Percentiles rank a stretch among this genome's conserved stretches.
phyloP scores from a whole-genome alignment of 2,113 vertebrate genomes.

The Coryphaenoides rupestris region DNA sequence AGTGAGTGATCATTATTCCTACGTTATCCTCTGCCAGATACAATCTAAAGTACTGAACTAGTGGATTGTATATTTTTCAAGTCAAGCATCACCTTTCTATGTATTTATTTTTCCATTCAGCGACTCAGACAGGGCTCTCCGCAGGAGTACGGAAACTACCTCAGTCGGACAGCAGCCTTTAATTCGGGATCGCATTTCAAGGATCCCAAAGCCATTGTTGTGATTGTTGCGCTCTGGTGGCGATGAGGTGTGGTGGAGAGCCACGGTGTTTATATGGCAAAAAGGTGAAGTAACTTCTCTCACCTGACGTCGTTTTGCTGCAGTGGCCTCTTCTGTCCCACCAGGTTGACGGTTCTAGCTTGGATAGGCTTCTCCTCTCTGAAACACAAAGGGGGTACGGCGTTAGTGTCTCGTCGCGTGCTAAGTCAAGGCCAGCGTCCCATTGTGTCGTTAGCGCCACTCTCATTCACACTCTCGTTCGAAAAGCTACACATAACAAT shows the following conservation, averaged over 20 bases:
- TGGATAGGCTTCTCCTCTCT: constrained; percentile 78
- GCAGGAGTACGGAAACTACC: not conserved
- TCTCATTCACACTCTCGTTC: not conserved
- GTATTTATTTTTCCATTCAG: too few species aligned
- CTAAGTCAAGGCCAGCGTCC: too few species aligned
- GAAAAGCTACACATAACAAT: too few species aligned
- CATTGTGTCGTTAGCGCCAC: not conserved
- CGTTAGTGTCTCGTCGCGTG: not conserved
- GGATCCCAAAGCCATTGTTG: too few species aligned
- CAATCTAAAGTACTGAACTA: too few species aligned
- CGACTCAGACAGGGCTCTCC: not conserved
- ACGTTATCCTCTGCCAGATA: too few species aligned
- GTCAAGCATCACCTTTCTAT: too few species aligned
- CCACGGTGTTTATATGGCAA: too few species aligned
- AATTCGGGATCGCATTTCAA: too few species aligned
- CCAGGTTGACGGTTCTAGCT: constrained; percentile 75
- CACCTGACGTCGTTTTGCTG: constrained; percentile 78
- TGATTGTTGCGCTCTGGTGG: not conserved
- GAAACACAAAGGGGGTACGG: constrained; percentile 45
- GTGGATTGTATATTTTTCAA: too few species aligned
- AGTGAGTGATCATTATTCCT: too few species aligned
- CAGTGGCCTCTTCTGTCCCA: constrained; percentile 76
- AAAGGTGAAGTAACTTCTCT: constrained; percentile 11
- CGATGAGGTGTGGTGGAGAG: not conserved
- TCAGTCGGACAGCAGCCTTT: not conserved